Percentiles rank a stretch among this genome's conserved stretches.
Evolutionary conservation across 2,113 vertebrate species (phyloP).

Genomic region (Phoenicopterus ruber): DNA sequence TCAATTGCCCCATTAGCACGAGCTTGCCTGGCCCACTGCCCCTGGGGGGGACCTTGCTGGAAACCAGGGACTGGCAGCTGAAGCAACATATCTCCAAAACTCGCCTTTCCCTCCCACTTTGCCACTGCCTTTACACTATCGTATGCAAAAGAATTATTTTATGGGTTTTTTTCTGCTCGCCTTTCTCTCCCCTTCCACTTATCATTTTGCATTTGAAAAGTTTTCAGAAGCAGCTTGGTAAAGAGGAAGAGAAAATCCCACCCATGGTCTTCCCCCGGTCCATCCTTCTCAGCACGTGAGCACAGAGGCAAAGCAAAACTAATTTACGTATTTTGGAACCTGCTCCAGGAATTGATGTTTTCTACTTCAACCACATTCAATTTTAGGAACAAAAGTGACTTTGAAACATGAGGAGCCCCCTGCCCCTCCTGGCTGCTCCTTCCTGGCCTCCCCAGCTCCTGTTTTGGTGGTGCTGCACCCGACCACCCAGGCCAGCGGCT

Average conservation of each 20-base stretch:
- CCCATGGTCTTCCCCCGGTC: not conserved
- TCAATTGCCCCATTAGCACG: not conserved
- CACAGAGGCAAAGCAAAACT: not conserved
- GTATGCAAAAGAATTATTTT: not conserved
- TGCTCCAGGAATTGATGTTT: not conserved
- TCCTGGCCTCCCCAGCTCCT: not conserved
- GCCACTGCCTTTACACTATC: not conserved
- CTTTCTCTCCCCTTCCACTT: not conserved
- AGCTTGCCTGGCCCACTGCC: fast-evolving
- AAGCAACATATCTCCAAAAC: not conserved
- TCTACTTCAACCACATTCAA: not conserved
- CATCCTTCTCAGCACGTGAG: not conserved
- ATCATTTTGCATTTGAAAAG: not conserved
- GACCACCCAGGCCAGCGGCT: fast-evolving
- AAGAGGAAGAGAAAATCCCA: not conserved
- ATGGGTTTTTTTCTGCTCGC: not conserved
- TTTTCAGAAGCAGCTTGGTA: not conserved
- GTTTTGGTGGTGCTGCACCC: not conserved
- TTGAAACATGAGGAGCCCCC: not conserved
- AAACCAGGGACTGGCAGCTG: not conserved
- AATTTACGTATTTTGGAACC: not conserved
- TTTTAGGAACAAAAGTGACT: not conserved
- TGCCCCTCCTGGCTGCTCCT: not conserved
- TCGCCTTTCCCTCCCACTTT: not conserved
- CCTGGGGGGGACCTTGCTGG: not conserved